Evolutionary conservation across 1,140 invertebrate genomes (phyloP).

Genomic region (Archegozetes longisetosus): DNA sequence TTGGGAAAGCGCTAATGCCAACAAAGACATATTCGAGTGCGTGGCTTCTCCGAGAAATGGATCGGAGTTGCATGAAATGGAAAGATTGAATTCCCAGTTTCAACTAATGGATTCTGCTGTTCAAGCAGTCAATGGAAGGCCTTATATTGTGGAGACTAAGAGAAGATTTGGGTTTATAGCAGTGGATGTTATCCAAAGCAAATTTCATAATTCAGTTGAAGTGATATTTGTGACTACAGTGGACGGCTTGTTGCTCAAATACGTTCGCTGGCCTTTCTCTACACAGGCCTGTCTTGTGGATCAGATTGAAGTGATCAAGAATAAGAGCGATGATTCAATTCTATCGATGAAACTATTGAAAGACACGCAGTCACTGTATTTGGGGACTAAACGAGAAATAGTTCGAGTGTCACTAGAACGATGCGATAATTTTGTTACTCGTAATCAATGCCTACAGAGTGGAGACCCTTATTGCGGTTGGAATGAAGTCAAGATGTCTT

Average conservation of each 20-base stretch:
- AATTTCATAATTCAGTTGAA: conserved; percentile 35
- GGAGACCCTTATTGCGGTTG: conserved; percentile 89
- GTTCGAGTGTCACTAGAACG: conserved; percentile 54
- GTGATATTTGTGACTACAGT: conserved; percentile 62
- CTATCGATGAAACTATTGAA: conserved; percentile 58
- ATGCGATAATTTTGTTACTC: conserved; percentile 50
- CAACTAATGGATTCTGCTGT: conserved; percentile 76
- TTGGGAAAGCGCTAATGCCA: conserved; percentile 48
- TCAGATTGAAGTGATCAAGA: conserved; percentile 50
- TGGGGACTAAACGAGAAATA: conserved; percentile 52
- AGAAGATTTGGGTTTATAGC: conserved; percentile 32
- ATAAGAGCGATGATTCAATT: conserved; percentile 36
- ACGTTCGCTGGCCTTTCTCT: conserved; percentile 48
- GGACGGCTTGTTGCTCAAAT: conserved; percentile 57
- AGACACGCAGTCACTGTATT: conserved; percentile 61
- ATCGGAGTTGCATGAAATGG: background rate
- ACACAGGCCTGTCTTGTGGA: conserved; percentile 65
- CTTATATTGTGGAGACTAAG: conserved; percentile 33
- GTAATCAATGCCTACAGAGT: conserved; percentile 50
- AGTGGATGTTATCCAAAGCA: conserved; percentile 30
- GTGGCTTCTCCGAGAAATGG: background rate
- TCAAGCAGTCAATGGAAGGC: conserved; percentile 47
- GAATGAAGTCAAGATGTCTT: conserved; percentile 53
- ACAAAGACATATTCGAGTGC: conserved; percentile 37
- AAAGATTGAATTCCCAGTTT: conserved; percentile 34